phyloP scores from a whole-genome alignment of 2,113 vertebrate species.

The Phaethon lepturus region DNA sequence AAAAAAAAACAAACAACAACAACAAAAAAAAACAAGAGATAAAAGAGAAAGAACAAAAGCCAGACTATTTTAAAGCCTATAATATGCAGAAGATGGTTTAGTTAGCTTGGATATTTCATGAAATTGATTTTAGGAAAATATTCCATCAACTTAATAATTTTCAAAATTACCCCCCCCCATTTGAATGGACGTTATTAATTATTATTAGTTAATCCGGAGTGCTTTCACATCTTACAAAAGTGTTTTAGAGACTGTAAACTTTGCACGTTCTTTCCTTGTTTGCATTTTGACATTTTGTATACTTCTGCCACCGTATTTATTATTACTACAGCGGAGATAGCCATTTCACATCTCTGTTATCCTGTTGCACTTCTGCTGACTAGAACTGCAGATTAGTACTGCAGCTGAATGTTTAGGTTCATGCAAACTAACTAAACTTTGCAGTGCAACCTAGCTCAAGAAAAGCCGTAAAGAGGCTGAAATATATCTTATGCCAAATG shows the following conservation, averaged over 20 bases:
- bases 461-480: background rate
- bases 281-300: background rate
- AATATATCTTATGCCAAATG: background rate
- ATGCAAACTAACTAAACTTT: background rate
- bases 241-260: background rate
- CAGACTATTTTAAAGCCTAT: background rate
- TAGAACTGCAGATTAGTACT: background rate
- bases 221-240: background rate
- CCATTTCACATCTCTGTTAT: fast-evolving
- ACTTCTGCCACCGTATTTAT: background rate
- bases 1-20: background rate
- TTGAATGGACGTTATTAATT: background rate
- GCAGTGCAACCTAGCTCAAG: background rate
- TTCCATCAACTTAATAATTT: background rate
- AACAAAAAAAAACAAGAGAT: background rate
- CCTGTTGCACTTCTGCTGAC: background rate
- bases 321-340: background rate
- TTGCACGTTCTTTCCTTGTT: background rate
- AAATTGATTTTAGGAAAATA: background rate
- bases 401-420: background rate
- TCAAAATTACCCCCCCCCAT: background rate
- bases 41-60: background rate
- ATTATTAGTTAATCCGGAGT: background rate
- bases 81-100: background rate
- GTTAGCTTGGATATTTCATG: too few relatives aligned